Evolutionary conservation across 2,797 vertebrate species (phyloP), one percentile per base, ranked within the genome.

Genomic region (Esox masquinongy): DNA sequence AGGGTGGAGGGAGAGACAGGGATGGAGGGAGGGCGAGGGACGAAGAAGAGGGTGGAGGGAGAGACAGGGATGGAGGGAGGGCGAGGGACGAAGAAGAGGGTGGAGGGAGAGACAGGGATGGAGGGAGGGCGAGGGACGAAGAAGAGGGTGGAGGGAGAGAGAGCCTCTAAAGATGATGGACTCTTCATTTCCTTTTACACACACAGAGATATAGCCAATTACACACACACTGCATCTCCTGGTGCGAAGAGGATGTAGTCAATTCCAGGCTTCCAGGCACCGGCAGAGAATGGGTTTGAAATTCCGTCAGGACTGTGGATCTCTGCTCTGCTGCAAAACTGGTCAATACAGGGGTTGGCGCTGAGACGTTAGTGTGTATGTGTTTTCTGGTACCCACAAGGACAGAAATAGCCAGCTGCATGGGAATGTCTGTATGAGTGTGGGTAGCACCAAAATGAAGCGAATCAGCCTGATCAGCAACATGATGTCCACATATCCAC

Each of bases 141-240:
- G 39, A 43, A 43, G 43, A 47, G 12, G 43, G 43, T 36, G 67
- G 36, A 39, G 36, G 49, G 74, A 47, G 63, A 26, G 66, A 56
- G 51, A 9, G 19, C 16, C 74, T 36, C 64, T 77, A 73, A 77
- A 78, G 64, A 79, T 77, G 76, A 81, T 78, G 72, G 61, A 82
- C 75, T 39, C 29, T 9, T 77, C 53, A 43, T 82, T 74, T 59
- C 39, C 49, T 50, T 72, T 24, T 34, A 66, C 59, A 39, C 72
- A 22, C 61, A 64, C 72, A 22, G 16, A 72, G 56, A 76, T 53
- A 39, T 49, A 83, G 36, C 71, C 74, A 69, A 70, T 76, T 31
- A 76, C 73, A 66, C 26, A 74, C 72, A 67, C 61, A 49, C 72
- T 47, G 50, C 26, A 29, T 50, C 36, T 39, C 66, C 26, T 59